A percentile compares a stretch with the other conserved stretches of the same genome.
Evolutionary conservation across 2,888 invertebrate species (phyloP).

Genomic region (Spilarctia lutea): DNA sequence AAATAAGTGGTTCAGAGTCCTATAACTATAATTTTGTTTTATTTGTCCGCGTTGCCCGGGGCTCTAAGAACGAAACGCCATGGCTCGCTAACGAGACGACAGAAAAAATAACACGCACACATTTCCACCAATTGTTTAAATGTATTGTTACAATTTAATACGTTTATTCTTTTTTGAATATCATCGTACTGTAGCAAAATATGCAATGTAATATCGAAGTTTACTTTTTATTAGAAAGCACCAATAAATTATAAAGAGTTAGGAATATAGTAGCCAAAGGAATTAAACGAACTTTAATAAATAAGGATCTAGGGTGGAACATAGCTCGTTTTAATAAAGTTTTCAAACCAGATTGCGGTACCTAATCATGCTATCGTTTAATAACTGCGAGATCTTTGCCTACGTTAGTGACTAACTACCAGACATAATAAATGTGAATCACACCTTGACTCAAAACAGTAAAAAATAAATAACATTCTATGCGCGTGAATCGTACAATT

Average conservation of each 20-base stretch:
- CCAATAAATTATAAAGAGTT: background rate
- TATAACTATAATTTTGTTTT: slow-evolving; percentile 84
- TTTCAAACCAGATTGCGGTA: background rate
- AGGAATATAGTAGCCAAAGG: too few relatives aligned
- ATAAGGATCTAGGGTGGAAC: background rate
- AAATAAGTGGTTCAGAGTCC: slow-evolving; percentile 80
- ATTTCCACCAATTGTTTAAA: slow-evolving; percentile 65
- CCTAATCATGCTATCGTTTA: slow-evolving; percentile 28
- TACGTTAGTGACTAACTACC: slow-evolving; percentile 70
- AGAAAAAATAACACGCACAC: slow-evolving; percentile 73
- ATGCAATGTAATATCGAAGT: too few relatives aligned
- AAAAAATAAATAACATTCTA: slow-evolving; percentile 68
- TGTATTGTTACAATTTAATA: slow-evolving; percentile 69
- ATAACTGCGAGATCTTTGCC: slow-evolving; percentile 60
- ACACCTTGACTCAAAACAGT: slow-evolving; percentile 77
- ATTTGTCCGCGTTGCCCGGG: slow-evolving; percentile 74
- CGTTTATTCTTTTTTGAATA: background rate
- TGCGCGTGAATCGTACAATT: slow-evolving; percentile 65
- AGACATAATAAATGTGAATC: slow-evolving; percentile 76
- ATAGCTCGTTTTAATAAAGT: background rate
- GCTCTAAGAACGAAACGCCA: slow-evolving; percentile 69
- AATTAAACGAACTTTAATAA: too few relatives aligned
- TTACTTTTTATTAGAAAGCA: too few relatives aligned
- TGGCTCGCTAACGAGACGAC: slow-evolving; percentile 78
- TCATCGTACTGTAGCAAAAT: too few relatives aligned